Evolutionary conservation across 1,140 invertebrate species (phyloP).

Genomic region (Planococcus citri): DNA sequence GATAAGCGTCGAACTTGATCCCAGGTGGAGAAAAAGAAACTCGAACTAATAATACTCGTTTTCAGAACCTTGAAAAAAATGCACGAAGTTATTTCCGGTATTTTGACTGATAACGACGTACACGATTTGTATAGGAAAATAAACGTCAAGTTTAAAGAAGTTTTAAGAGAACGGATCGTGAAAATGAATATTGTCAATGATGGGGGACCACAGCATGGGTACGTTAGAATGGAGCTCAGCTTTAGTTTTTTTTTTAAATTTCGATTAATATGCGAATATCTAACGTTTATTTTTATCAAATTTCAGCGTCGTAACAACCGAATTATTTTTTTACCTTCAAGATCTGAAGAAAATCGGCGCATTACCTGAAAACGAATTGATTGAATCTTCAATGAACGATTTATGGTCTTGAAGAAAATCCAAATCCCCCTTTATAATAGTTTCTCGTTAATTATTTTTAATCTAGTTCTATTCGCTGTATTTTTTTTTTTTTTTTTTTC

Average conservation of each 20-base stretch:
- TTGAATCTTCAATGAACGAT: conserved; percentile 61
- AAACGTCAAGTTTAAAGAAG: conserved; percentile 75
- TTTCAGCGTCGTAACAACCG: conserved; percentile 80
- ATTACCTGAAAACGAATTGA: conserved; percentile 56
- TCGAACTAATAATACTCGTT: conserved; percentile 31
- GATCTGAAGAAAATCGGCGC: conserved; percentile 74
- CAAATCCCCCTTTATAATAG: too few relatives aligned
- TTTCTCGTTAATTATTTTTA: too few relatives aligned
- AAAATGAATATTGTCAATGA: conserved; percentile 85
- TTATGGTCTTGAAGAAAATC: conserved; percentile 49
- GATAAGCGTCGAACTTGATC: neutral
- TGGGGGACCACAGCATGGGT: conserved; percentile 90
- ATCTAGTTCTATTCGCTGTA: too few relatives aligned
- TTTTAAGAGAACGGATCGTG: conserved; percentile 65
- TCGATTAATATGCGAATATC: neutral
- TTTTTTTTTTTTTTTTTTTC: too few relatives aligned
- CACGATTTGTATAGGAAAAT: conserved; percentile 67
- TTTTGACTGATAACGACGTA: conserved; percentile 60
- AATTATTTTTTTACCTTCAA: conserved; percentile 90
- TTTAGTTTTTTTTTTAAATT: neutral
- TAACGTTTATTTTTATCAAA: conserved; percentile 25
- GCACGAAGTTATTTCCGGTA: conserved; percentile 75
- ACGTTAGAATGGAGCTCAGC: conserved; percentile 30
- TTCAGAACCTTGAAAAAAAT: conserved; percentile 67
- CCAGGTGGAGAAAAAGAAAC: conserved; percentile 11